Base-by-base conservation (phyloP, 2,797 vertebrate species). In the Gymnothorax javanicus region DNA sequence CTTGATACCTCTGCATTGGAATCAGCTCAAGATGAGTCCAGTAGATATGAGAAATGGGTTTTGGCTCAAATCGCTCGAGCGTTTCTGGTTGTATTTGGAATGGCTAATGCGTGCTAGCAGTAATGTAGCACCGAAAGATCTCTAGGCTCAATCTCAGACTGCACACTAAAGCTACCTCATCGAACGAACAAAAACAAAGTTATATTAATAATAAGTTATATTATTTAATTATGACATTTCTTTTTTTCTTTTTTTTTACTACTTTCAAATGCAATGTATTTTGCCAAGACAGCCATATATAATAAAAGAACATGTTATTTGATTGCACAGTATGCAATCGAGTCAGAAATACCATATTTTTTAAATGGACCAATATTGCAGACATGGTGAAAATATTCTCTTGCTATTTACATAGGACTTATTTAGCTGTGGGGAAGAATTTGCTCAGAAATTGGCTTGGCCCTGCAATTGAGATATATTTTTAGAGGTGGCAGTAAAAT, bases 401-500 rank as follows among this genome's bases (percentile, higher is more conserved):
- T 77, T 13, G 33, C 33, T 43, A 50, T 52, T 50, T 77, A 73
- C 25, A 52, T 52, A 23, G 5, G 4, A 17, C 15, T 50, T 77
- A 52, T 77, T 77, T 13, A 1, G 1, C 25, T 4, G 7, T 50
- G 43, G 33, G 4, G 7, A 52, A 1, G 33, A 8, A 73, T 73
- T 25, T n/a, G 5, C 12, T 25, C n/a, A 67, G n/a, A 67, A 67
- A n/a, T 69, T n/a, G 27, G 69, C 5, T 33, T 9, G 2, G 27
- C 9, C 69, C 43, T n/a, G 43, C 15, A 11, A 4, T 43, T 84
- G 57, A 58, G 64, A 60, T 12, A 20, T 83, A 33, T 83, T 60
- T 83, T 71, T 7, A 57, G 54, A 86, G 54, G n/a, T 54, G 54
- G 23, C 20, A 82, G 17, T 52, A 69, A 54, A 86, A 62, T 54